Evolutionary conservation across 2,797 vertebrate genomes (phyloP).

Genomic region (Sebastiscus tertius): DNA sequence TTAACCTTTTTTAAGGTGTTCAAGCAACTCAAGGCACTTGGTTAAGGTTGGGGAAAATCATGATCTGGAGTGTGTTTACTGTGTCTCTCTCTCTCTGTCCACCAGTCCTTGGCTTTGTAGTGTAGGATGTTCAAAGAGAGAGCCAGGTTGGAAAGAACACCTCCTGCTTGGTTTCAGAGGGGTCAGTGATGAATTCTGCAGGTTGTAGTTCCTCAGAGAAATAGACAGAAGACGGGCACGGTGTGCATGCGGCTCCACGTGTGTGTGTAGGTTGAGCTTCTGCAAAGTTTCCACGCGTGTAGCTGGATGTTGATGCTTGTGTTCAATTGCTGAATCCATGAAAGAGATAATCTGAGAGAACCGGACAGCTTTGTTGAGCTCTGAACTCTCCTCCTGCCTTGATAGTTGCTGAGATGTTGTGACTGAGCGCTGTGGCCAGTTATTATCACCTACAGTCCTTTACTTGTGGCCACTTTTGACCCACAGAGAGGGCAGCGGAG

Average conservation of each 20-base stretch:
- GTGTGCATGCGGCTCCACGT: background rate
- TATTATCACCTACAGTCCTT: constrained; percentile 42
- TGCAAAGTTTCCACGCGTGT: background rate
- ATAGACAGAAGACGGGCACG: constrained; percentile 26
- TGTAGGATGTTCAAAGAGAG: constrained; percentile 44
- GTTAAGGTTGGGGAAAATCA: too few relatives aligned
- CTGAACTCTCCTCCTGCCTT: background rate
- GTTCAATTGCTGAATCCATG: constrained; percentile 1
- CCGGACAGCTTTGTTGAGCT: constrained; percentile 12
- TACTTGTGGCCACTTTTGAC: constrained; percentile 31
- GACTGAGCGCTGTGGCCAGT: constrained; percentile 9
- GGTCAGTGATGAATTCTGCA: constrained; percentile 60
- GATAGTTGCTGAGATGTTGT: constrained; percentile 36
- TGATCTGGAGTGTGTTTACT: background rate
- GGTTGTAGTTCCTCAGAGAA: constrained; percentile 44
- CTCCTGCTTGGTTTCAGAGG: constrained; percentile 55
- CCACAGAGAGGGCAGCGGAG: background rate
- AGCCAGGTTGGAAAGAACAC: constrained; percentile 7
- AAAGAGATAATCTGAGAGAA: constrained; percentile 6
- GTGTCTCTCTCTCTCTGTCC: background rate
- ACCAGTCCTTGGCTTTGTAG: constrained; percentile 31
- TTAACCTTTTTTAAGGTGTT: background rate
- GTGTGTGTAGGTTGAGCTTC: background rate
- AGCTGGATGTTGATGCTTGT: background rate
- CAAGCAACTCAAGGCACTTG: background rate